Conservation (phyloP, 2,888 invertebrate genomes). For the Aporophyla nigra region DNA sequence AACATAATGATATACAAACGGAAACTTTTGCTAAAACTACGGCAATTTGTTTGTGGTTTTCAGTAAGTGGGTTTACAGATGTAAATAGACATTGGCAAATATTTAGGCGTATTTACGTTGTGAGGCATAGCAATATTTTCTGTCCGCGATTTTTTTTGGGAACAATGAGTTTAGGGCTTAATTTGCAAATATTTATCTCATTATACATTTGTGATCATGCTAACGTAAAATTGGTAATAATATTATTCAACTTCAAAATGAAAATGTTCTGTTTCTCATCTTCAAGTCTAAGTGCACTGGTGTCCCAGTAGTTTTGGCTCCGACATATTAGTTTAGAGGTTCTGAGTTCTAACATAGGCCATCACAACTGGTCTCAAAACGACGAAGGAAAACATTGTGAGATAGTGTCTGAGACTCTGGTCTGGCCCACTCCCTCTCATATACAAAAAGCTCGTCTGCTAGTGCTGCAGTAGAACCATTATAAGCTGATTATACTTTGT, state of each 20-base stretch:
- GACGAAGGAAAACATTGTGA: no score
- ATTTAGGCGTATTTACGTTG: neutral
- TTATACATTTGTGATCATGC: neutral
- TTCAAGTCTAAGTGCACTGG: no score
- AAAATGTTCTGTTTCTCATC: neutral
- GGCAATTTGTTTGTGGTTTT: slow-evolving; percentile 51
- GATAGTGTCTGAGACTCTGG: no score
- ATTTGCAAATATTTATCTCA: neutral
- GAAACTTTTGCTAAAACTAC: slow-evolving; percentile 59
- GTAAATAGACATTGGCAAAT: slow-evolving; percentile 2
- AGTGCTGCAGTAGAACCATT: no score
- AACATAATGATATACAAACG: slow-evolving; percentile 63
- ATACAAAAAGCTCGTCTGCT: no score
- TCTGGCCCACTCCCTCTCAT: no score
- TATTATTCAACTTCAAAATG: no score
- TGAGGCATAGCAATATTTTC: neutral
- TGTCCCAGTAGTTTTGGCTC: no score
- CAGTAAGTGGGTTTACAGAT: slow-evolving; percentile 9
- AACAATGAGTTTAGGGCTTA: neutral
- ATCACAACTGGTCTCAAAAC: no score
- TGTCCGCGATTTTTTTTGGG: neutral
- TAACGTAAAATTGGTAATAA: neutral
- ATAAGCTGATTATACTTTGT: no score
- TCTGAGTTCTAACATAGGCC: no score
- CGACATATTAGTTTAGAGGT: no score